Percentiles rank a stretch among this genome's conserved stretches.
Conservation (phyloP, 2,888 invertebrate species). For the Ormia ochracea region DNA sequence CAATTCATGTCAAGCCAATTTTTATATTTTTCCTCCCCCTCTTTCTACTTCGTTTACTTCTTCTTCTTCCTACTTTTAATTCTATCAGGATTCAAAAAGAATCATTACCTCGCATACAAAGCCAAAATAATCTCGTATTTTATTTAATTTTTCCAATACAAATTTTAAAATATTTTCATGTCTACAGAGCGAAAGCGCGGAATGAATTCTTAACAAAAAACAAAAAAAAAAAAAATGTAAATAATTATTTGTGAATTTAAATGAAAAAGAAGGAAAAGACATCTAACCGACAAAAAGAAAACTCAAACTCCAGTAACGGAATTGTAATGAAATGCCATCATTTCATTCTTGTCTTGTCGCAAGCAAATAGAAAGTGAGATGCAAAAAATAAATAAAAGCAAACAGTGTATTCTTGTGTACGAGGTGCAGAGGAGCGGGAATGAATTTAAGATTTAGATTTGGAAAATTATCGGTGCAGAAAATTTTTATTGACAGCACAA, state of each 20-base stretch:
- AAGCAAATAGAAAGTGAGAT: constrained; percentile 3
- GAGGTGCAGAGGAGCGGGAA: not conserved
- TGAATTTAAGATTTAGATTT: constrained; percentile 61
- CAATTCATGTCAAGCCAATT: constrained; percentile 57
- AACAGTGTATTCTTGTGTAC: not conserved
- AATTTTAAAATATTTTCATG: constrained; percentile 36
- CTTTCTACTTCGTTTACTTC: not conserved
- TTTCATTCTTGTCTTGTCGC: not conserved
- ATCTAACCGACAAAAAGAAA: not conserved
- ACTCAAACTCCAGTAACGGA: not conserved
- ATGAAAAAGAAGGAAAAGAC: not conserved
- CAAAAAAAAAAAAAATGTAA: constrained; percentile 41
- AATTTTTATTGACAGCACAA: constrained; percentile 62
- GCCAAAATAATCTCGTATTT: constrained; percentile 15
- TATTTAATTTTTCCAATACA: constrained; percentile 7
- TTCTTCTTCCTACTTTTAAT: not conserved
- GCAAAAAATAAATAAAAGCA: too few relatives aligned
- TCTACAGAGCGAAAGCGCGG: constrained; percentile 59
- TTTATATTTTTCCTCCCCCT: not conserved
- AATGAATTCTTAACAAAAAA: constrained; percentile 61
- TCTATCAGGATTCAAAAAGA: not conserved
- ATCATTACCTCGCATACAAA: not conserved
- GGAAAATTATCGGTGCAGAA: constrained; percentile 60
- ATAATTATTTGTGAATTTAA: constrained; percentile 14
- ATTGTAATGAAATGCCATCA: constrained; percentile 36